Evolutionary conservation across 2,888 invertebrate genomes (phyloP), one percentile per base, ranked within the genome.

Genomic region (Endomychus coccineus): DNA sequence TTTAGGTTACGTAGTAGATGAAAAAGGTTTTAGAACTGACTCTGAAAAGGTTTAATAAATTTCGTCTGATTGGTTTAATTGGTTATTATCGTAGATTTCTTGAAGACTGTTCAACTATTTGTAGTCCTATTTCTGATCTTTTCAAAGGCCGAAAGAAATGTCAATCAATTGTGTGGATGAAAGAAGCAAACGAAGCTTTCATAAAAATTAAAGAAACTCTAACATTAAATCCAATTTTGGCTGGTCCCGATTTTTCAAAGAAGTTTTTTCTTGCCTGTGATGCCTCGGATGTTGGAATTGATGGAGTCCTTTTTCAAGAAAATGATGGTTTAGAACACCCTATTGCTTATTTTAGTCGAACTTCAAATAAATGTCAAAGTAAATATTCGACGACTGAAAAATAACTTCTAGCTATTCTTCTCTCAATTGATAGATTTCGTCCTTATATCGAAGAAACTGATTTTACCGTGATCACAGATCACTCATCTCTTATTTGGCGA

Each of bases 401-500:
- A 22, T 50, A 52, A 36, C 32, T 40, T 6, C 27, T 42, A 2
- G 46, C 47, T 4, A 39, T 47, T 5, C 21, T 52, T 10, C 39
- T 40, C 32, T 36, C 38, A 2, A 42, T 52, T 4, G 47, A 50
- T 19, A 45, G 47, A 16, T 50, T 51, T 37, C 27, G 50, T n/a
- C 37, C 43, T 9, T 55, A 52, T 41, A 28, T 53, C 6, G 46
- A 55, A 33, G 51, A 50, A 2, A 43, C 44, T 7, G 30, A 28
- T 3, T 47, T 49, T 34, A 42, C 35, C 1, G 37, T 49, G 6
- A 29, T 46, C 19, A 45, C 55, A 2, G 55, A 56, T 39, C 50
- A 52, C 21, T 36, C 42, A n/a, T 48, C 49, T 4, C 32, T 58
- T 1, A 32, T 45, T 16, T 55, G 52, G 52, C 38, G n/a, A n/a